phyloP scores from a whole-genome alignment of 2,113 vertebrate genomes.

The Anarrhichthys ocellatus region DNA sequence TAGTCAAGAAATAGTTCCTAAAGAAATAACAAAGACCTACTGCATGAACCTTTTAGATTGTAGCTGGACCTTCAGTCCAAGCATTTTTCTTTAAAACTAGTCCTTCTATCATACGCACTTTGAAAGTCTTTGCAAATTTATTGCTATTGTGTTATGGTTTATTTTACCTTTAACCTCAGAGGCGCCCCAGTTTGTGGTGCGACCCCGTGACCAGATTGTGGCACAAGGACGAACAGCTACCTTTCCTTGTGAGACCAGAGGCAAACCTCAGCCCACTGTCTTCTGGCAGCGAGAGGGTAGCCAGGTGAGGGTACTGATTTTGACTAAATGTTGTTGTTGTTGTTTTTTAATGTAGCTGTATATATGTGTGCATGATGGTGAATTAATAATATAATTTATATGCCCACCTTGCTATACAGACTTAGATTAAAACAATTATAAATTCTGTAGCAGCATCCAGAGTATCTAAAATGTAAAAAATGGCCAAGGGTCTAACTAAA shows the following conservation, averaged over 20 bases:
- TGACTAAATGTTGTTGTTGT: not conserved
- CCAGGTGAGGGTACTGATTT: constrained; percentile 85
- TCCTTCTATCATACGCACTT: not conserved
- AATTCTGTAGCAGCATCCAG: constrained; percentile 3
- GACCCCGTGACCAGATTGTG: constrained; percentile 97
- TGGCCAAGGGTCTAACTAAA: constrained; percentile 36
- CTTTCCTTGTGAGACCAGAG: constrained; percentile 98
- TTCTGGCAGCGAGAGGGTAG: constrained; percentile 99
- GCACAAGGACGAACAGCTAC: constrained; percentile 93
- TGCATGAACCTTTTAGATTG: constrained; percentile 70
- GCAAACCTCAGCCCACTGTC: constrained; percentile 97
- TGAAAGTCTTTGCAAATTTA: constrained; percentile 13
- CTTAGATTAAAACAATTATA: not conserved
- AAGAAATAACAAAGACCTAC: constrained; percentile 10
- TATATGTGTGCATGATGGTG: not conserved
- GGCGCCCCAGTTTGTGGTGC: constrained; percentile 97
- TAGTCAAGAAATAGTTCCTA: constrained; percentile 29
- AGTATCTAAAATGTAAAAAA: constrained; percentile 44
- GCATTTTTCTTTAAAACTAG: constrained; percentile 13
- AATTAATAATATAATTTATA: not conserved
- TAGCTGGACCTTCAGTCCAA: constrained; percentile 24
- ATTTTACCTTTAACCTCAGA: constrained; percentile 85
- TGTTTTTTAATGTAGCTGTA: not conserved
- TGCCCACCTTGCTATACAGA: not conserved
- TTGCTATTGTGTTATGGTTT: constrained; percentile 45